Evolutionary conservation across 1,140 invertebrate genomes (phyloP).

Genomic region (Drosophila ohnishii): DNA sequence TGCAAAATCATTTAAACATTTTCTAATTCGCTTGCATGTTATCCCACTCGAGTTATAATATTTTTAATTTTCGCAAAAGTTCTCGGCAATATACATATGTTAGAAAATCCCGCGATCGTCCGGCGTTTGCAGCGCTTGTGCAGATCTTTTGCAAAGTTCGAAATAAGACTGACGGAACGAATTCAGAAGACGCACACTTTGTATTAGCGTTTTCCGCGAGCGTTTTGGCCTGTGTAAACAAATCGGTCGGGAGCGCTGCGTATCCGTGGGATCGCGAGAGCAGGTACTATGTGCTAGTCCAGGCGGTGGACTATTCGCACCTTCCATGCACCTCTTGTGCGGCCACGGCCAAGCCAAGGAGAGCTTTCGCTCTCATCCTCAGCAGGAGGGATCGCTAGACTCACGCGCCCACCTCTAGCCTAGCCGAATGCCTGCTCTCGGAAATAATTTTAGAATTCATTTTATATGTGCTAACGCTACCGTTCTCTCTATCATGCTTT

Average conservation of each 20-base stretch:
- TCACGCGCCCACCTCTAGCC: slow-evolving; percentile 41
- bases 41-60: slow-evolving; percentile 27
- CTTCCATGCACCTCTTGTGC: slow-evolving; percentile 12
- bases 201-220: slow-evolving; percentile 39
- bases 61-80: slow-evolving; percentile 41
- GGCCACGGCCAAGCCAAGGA: slow-evolving; percentile 9
- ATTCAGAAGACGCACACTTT: slow-evolving; percentile 29
- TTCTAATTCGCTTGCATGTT: slow-evolving; percentile 10
- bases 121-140: slow-evolving; percentile 22
- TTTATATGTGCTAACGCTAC: not conserved
- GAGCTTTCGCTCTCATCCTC: slow-evolving; percentile 17
- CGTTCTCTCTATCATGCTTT: slow-evolving; percentile 28
- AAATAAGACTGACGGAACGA: slow-evolving; percentile 54
- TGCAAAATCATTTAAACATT: slow-evolving; percentile 16
- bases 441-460: slow-evolving; percentile 58
- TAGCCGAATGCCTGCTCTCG: slow-evolving; percentile 23
- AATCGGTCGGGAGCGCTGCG: slow-evolving; percentile 15
- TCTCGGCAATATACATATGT: slow-evolving; percentile 21
- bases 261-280: slow-evolving; percentile 16
- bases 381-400: not conserved
- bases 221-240: slow-evolving; percentile 36
- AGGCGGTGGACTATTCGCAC: not conserved
- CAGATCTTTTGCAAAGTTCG: slow-evolving; percentile 58
- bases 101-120: slow-evolving; percentile 17
- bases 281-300: slow-evolving; percentile 16